A percentile compares a stretch with the other conserved stretches of the same genome.
Conservation (phyloP, 1,140 invertebrate genomes). For the Anastrepha obliqua region DNA sequence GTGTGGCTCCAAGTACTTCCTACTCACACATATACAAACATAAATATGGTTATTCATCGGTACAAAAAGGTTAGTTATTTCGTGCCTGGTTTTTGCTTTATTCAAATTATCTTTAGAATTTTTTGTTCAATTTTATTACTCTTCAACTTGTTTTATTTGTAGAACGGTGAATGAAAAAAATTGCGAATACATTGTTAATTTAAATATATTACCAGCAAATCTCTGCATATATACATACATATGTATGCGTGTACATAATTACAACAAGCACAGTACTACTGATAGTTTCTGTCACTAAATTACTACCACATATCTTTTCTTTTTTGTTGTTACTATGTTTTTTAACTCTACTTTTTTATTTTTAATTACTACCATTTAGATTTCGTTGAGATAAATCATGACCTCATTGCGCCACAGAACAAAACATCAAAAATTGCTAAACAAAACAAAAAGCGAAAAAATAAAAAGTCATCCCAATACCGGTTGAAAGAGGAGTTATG, state of each 20-base stretch:
- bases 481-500: conserved; percentile 1
- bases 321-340: too few relatives aligned
- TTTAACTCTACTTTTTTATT: background rate
- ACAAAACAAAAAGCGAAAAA: background rate
- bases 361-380: conserved; percentile 40
- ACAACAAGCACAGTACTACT: background rate
- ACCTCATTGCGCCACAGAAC: conserved; percentile 18
- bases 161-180: too few relatives aligned
- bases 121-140: too few relatives aligned
- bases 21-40: background rate
- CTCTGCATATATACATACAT: background rate
- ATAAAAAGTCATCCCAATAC: conserved; percentile 12
- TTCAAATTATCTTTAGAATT: too few relatives aligned
- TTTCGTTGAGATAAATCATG: conserved; percentile 38
- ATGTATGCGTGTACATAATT: background rate
- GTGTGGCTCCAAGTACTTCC: background rate
- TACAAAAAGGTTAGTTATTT: too few relatives aligned
- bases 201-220: background rate
- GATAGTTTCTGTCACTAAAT: background rate
- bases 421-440: background rate
- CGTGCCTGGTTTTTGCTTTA: too few relatives aligned
- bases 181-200: background rate
- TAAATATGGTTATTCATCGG: too few relatives aligned
- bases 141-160: too few relatives aligned
- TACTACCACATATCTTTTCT: background rate